A percentile compares a stretch with the other conserved stretches of the same genome.
These are phyloP conservation scores for Phalacrocorax aristotelis DNA, from an alignment of 2,113 vertebrate species.

Conservation along the genomic window DNA sequence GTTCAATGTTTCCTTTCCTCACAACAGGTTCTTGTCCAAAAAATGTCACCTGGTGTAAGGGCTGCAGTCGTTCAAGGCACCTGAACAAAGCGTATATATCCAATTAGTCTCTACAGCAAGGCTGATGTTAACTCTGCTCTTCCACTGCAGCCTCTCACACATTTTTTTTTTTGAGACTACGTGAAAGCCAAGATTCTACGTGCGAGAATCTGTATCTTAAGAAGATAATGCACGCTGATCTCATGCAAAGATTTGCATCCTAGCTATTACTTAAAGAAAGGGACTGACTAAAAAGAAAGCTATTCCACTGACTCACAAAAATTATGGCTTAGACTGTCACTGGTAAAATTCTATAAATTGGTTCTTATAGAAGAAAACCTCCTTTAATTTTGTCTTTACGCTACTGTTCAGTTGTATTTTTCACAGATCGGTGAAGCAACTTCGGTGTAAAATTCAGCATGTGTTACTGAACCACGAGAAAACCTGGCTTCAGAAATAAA, in stretches of 20 bases:
- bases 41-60: constrained; percentile 86
- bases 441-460: not conserved
- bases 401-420: not conserved
- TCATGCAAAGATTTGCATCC: not conserved
- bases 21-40: constrained; percentile 81
- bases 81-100: constrained; percentile 57
- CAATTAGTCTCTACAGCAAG: not conserved
- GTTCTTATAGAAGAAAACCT: not conserved
- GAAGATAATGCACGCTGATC: not conserved
- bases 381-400: not conserved
- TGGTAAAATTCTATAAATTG: not conserved
- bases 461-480: not conserved
- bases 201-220: not conserved
- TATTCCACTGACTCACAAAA: not conserved
- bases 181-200: not conserved
- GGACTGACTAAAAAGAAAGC: not conserved
- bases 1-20: constrained; percentile 87
- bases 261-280: not conserved
- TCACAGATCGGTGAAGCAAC: not conserved
- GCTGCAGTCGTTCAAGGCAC: constrained; percentile 85
- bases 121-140: not conserved
- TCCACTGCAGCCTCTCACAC: not conserved
- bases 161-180: not conserved
- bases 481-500: not conserved
- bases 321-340: not conserved